phyloP scores from a whole-genome alignment of 2,888 invertebrate genomes.

The Eledone cirrhosa region DNA sequence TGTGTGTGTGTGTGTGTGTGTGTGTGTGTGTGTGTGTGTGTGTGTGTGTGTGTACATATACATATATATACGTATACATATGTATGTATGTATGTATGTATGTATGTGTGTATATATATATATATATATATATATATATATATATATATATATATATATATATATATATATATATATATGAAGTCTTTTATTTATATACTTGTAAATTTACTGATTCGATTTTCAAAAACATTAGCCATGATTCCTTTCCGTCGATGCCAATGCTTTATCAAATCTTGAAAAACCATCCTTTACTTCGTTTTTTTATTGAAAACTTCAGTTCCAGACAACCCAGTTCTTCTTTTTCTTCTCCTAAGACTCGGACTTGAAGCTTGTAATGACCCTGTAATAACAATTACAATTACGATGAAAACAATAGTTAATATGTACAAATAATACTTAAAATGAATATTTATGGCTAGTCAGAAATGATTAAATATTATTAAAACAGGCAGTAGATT shows the following conservation, averaged over 20 bases:
- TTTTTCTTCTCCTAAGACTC: conserved; percentile 44
- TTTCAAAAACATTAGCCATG: not conserved
- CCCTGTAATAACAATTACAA: conserved; percentile 47
- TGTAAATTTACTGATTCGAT: not conserved
- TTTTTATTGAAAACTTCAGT: conserved; percentile 54
- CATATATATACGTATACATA: not conserved
- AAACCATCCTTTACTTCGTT: conserved; percentile 54
- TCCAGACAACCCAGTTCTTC: conserved; percentile 54
- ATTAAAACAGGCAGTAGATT: too few relatives aligned
- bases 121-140: not conserved
- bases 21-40: not conserved
- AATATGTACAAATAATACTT: too few relatives aligned
- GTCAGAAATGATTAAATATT: too few relatives aligned
- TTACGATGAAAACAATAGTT: too few relatives aligned
- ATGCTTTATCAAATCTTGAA: conserved; percentile 47
- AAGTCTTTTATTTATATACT: not conserved
- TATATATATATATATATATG: not conserved
- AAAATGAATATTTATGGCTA: too few relatives aligned
- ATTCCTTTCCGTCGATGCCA: not conserved
- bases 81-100: not conserved
- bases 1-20: not conserved
- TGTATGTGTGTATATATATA: not conserved
- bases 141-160: not conserved
- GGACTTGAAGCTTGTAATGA: conserved; percentile 54
- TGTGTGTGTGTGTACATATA: not conserved